Conservation (phyloP, 2,113 vertebrate genomes). For the Pterocles orientalis region DNA sequence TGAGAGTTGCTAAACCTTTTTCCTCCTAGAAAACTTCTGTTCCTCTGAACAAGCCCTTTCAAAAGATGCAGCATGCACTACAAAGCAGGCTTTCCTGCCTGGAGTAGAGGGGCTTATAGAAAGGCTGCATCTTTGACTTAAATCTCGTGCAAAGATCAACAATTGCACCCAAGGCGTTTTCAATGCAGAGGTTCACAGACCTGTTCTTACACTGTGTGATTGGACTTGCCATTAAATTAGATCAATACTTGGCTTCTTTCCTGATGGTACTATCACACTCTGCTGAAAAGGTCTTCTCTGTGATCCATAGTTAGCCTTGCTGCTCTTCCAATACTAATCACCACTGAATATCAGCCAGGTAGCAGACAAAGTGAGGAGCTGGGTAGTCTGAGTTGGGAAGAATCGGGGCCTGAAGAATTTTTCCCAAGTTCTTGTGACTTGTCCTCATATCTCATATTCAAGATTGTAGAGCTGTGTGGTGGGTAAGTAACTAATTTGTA, state of each 20-base stretch:
- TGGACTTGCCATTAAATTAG: not conserved
- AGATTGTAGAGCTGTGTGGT: not conserved
- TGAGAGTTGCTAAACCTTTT: not conserved
- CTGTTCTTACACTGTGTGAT: not conserved
- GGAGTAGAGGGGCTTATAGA: not conserved
- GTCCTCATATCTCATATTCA: not conserved
- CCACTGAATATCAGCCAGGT: not conserved
- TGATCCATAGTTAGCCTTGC: not conserved
- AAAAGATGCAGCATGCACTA: not conserved
- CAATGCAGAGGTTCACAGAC: not conserved
- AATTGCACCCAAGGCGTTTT: accelerated
- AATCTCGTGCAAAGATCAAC: not conserved
- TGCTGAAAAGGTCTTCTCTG: not conserved
- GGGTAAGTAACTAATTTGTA: not conserved
- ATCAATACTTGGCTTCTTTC: conserved; percentile 35
- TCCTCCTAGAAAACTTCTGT: not conserved
- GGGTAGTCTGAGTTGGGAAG: not conserved
- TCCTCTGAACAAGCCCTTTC: not conserved
- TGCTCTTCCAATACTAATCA: not conserved
- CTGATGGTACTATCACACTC: not conserved
- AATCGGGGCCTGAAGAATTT: not conserved
- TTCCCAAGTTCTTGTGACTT: not conserved
- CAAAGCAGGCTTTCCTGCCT: not conserved
- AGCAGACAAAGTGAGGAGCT: not conserved
- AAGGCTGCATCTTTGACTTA: not conserved